Base-by-base conservation (phyloP, 2,797 vertebrate genomes). In the Epinephelus awoara region DNA sequence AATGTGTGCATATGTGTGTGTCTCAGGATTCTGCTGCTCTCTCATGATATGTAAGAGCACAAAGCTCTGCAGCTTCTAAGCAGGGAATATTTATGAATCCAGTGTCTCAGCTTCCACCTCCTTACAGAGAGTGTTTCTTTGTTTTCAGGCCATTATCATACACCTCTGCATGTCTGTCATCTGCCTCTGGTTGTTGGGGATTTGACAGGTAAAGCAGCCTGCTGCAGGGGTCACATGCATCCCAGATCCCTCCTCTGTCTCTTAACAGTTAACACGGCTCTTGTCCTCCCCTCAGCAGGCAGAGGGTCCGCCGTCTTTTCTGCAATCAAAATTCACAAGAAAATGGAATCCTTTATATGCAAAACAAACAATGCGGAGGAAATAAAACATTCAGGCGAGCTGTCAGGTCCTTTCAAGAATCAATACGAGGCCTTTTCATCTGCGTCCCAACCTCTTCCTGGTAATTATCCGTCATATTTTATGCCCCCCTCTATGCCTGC, bases 401-500 rank as follows among this genome's bases (percentile, higher is more conserved):
- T 96, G 95, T 95, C 95, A 96, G 93, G 92, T 95, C 93, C 91
- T 95, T 94, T 95, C 93, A 93, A 88, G 91, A 95, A 94, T 95
- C 94, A 94, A 95, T 94, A 95, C 83, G 71, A 92, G 91, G 90
- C 88, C 91, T 96, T 95, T 42, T 96, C 93, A 95, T 95, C 93
- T 94, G 92, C 85, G 71, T 93, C 91, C 92, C 93, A 92, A 93
- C 94, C 92, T 95, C 93, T 95, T 95, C 93, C 92, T 93, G 91
- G 93, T 95, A 95, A 95, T 96, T 96, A 96, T 95, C 90, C 94
- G 93, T 94, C 93, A 95, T 95, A 94, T 94, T 94, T 94, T 94
- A 94, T 94, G 84, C 87, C 85, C 87, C 85, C 80, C 85, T 84
- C 86, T 34, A 85, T 70, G 81, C 85, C 85, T 86, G 78, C 88